Percentiles rank a stretch among this genome's conserved stretches.
These are phyloP conservation scores for Trachymyrmex cornetzi DNA, from an alignment of 1,140 invertebrate genomes.

Conservation along the genomic window DNA sequence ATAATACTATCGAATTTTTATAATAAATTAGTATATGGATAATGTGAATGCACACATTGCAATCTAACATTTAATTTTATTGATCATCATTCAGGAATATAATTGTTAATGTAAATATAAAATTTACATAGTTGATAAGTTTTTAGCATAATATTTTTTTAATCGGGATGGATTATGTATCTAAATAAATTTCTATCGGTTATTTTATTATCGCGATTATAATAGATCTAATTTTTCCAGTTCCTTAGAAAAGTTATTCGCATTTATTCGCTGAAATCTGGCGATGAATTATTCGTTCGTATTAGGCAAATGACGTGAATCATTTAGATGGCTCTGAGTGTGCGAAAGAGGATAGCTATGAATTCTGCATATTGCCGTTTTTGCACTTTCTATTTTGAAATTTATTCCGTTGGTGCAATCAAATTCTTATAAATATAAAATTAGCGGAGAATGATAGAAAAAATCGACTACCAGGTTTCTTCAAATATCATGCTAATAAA, in stretches of 20 bases:
- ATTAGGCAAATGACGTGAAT: slow-evolving; percentile 44
- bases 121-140: not conserved
- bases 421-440: slow-evolving; percentile 30
- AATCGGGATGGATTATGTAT: not conserved
- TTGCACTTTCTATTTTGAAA: slow-evolving; percentile 28
- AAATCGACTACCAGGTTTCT: not conserved
- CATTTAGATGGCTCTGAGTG: slow-evolving; percentile 8
- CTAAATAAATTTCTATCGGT: not conserved
- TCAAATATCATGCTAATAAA: not conserved
- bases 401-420: slow-evolving; percentile 1
- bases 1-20: not conserved
- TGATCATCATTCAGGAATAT: not conserved
- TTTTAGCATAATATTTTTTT: slow-evolving; percentile 9
- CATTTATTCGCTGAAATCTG: slow-evolving; percentile 25
- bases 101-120: not conserved
- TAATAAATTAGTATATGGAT: not conserved
- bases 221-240: not conserved
- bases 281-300: slow-evolving; percentile 36
- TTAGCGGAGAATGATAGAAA: not conserved
- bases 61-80: not conserved
- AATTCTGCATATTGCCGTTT: slow-evolving; percentile 40
- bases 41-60: not conserved
- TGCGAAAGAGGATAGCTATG: slow-evolving; percentile 24
- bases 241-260: slow-evolving; percentile 24
- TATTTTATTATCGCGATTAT: slow-evolving; percentile 9